phyloP scores from a whole-genome alignment of 2,797 vertebrate genomes.

The Mus caroli region DNA sequence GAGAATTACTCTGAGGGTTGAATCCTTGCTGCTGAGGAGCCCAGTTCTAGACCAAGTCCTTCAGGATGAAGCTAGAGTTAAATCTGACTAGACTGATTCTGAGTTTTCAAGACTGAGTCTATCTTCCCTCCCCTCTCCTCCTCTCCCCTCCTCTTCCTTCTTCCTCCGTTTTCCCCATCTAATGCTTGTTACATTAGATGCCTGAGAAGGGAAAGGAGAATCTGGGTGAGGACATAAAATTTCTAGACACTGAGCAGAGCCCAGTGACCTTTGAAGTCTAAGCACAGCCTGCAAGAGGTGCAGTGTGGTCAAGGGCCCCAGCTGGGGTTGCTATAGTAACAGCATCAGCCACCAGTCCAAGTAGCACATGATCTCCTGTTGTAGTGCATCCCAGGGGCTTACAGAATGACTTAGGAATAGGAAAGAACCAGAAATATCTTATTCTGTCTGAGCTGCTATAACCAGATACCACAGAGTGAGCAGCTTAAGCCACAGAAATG shows the following conservation, averaged over 20 bases:
- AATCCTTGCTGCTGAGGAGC: fast-evolving
- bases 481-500: not conserved
- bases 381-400: not conserved
- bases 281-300: not conserved
- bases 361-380: not conserved
- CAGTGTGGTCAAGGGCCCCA: not conserved
- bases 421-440: not conserved
- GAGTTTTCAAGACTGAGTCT: not conserved
- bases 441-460: not conserved
- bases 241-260: not conserved
- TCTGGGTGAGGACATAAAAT: not conserved
- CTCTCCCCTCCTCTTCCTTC: no score
- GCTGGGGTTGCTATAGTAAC: not conserved
- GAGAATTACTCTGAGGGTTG: not conserved
- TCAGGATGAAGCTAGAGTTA: not conserved
- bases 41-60: not conserved
- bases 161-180: not conserved
- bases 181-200: no score
- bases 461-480: no score
- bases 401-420: not conserved
- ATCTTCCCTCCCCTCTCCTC: no score
- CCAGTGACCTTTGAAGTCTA: not conserved
- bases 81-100: not conserved
- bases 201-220: not conserved
- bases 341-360: not conserved